Evolutionary conservation across 2,797 vertebrate species (phyloP).

Genomic region (Hemitrygon akajei): DNA sequence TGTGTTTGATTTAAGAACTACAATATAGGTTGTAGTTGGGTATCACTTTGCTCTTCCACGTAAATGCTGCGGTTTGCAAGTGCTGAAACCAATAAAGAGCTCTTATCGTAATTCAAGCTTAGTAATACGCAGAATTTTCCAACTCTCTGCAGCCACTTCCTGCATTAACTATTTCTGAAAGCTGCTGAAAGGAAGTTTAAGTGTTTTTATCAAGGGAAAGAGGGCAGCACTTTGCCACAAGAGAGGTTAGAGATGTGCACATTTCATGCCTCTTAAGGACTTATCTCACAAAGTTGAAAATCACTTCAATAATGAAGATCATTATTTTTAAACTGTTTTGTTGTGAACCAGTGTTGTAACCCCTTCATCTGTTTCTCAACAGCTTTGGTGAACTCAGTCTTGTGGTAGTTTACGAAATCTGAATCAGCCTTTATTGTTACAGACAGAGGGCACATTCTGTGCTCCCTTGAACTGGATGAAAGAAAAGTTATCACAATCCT

Average conservation of each 20-base stretch:
- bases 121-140: slow-evolving; percentile 26
- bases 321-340: background rate
- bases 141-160: slow-evolving; percentile 34
- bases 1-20: background rate
- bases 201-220: slow-evolving; percentile 22
- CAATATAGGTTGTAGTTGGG: background rate
- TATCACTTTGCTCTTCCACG: slow-evolving; percentile 25
- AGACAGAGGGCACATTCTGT: background rate
- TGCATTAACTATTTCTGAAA: slow-evolving; percentile 28
- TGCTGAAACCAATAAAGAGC: slow-evolving; percentile 31
- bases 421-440: background rate
- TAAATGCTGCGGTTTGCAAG: slow-evolving; percentile 10
- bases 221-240: slow-evolving; percentile 15
- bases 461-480: background rate
- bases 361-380: background rate
- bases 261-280: background rate
- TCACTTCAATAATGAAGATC: slow-evolving; percentile 4
- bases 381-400: background rate
- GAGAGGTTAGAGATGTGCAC: background rate
- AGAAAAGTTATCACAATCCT: background rate
- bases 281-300: slow-evolving; percentile 13
- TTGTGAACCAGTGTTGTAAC: background rate
- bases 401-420: background rate
- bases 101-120: slow-evolving; percentile 27
- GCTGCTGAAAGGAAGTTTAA: slow-evolving; percentile 27